These are phyloP conservation scores for Candidula unifasciata DNA, from an alignment of 2,888 invertebrate species.

Conservation along the genomic window DNA sequence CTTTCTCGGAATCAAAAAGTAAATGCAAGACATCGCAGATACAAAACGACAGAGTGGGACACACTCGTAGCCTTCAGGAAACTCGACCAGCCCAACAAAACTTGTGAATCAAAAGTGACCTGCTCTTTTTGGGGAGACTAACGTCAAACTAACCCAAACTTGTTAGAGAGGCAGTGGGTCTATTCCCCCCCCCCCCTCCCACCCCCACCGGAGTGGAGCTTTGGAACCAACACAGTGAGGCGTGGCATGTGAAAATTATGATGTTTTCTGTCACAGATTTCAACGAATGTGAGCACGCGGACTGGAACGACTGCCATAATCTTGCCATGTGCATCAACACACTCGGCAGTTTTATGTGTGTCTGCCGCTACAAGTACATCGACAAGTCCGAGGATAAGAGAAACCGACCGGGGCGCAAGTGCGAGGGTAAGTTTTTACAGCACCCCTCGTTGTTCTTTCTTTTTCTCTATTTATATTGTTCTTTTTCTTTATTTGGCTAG, in stretches of 20 bases:
- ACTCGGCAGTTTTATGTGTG: conserved; percentile 54
- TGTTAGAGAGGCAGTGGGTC: too few relatives aligned
- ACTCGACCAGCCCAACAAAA: too few relatives aligned
- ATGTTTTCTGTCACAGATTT: conserved; percentile 26
- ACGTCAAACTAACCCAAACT: too few relatives aligned
- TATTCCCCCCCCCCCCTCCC: too few relatives aligned
- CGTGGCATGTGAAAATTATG: background rate
- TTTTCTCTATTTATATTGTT: background rate
- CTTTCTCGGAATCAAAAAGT: too few relatives aligned
- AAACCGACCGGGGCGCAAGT: background rate
- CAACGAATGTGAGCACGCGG: conserved; percentile 49
- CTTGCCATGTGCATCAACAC: conserved; percentile 55
- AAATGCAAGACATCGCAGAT: too few relatives aligned
- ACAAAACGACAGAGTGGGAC: too few relatives aligned
- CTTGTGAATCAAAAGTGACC: too few relatives aligned
- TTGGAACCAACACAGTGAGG: too few relatives aligned
- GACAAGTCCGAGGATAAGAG: conserved; percentile 42
- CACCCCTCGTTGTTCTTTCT: background rate
- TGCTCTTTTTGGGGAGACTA: too few relatives aligned
- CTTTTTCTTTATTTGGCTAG: background rate
- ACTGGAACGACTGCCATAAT: conserved; percentile 49
- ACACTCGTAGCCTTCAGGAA: too few relatives aligned
- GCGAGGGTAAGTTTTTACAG: conserved; percentile 1
- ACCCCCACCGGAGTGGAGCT: too few relatives aligned
- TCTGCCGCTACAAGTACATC: conserved; percentile 49